These are phyloP conservation scores for Zaprionus vittiger DNA, from an alignment of 1,140 invertebrate genomes.

Conservation along the genomic window DNA sequence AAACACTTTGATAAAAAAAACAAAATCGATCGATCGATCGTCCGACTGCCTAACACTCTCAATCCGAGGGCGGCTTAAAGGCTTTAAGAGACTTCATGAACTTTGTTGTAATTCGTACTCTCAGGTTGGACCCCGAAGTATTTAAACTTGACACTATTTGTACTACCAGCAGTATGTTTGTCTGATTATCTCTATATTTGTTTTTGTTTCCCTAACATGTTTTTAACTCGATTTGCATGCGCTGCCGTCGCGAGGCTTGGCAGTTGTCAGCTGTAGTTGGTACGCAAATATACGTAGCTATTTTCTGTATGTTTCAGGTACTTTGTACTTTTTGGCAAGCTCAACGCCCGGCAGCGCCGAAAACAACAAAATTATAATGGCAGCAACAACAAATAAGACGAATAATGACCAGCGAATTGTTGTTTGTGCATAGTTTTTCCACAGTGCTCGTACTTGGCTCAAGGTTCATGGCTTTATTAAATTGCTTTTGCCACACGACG, in stretches of 20 bases:
- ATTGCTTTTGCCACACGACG: slow-evolving; percentile 67
- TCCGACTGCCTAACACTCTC: background rate
- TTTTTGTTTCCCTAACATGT: slow-evolving; percentile 20
- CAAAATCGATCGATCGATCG: background rate
- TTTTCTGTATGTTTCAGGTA: slow-evolving; percentile 20
- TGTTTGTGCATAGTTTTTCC: slow-evolving; percentile 61
- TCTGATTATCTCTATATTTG: slow-evolving; percentile 11
- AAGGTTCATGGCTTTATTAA: slow-evolving; percentile 80
- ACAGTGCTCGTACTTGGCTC: slow-evolving; percentile 68
- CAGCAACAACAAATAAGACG: slow-evolving; percentile 38
- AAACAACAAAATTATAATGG: slow-evolving; percentile 35
- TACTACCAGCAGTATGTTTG: slow-evolving; percentile 11
- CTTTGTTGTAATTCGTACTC: background rate
- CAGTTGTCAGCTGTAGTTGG: slow-evolving; percentile 53
- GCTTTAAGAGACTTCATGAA: background rate
- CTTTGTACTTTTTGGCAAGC: slow-evolving; percentile 41
- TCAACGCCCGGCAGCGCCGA: slow-evolving; percentile 53
- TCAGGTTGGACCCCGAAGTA: slow-evolving; percentile 17
- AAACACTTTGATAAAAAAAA: slow-evolving; percentile 3
- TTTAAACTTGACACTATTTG: slow-evolving; percentile 79
- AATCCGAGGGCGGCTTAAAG: background rate
- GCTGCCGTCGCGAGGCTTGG: slow-evolving; percentile 25
- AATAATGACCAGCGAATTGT: slow-evolving; percentile 32
- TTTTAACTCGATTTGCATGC: slow-evolving; percentile 33
- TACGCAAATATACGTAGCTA: slow-evolving; percentile 9